Percentiles rank a stretch among this genome's conserved stretches.
Evolutionary conservation across 1,140 invertebrate species (phyloP).

Genomic region (Diachasma alloeum): DNA sequence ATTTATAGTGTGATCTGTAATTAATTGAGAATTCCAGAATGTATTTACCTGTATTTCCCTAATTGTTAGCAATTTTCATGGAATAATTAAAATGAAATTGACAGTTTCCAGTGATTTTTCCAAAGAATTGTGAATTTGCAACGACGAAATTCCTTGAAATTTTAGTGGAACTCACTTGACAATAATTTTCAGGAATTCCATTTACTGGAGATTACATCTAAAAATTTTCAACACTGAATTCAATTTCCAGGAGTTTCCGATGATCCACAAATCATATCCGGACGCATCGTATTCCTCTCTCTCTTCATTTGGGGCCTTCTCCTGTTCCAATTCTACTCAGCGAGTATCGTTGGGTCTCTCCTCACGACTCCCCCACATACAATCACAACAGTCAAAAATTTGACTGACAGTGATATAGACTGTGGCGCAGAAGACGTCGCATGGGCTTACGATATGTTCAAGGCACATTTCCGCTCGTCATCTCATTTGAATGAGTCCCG

Average conservation of each 20-base stretch:
- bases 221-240: conserved; percentile 64
- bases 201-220: no score
- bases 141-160: no score
- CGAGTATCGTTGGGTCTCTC: conserved; percentile 76
- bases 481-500: neutral
- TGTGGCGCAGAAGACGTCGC: conserved; percentile 70
- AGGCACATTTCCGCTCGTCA: neutral
- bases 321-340: conserved; percentile 78
- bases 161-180: no score
- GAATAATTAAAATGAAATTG: no score
- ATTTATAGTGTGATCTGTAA: no score
- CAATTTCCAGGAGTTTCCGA: conserved; percentile 67
- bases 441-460: conserved; percentile 65
- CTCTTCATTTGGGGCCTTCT: conserved; percentile 72
- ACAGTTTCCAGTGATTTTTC: no score
- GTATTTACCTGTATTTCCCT: no score
- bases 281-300: conserved; percentile 69
- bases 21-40: no score
- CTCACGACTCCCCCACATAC: conserved; percentile 71
- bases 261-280: conserved; percentile 62
- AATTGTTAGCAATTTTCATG: no score
- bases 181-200: no score
- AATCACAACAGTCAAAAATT: conserved; percentile 70
- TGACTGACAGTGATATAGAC: conserved; percentile 70
- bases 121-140: no score